A percentile compares a stretch with the other conserved stretches of the same genome.
phyloP scores from a whole-genome alignment of 2,888 invertebrate genomes.

The Scelioninae gen. 1 region DNA sequence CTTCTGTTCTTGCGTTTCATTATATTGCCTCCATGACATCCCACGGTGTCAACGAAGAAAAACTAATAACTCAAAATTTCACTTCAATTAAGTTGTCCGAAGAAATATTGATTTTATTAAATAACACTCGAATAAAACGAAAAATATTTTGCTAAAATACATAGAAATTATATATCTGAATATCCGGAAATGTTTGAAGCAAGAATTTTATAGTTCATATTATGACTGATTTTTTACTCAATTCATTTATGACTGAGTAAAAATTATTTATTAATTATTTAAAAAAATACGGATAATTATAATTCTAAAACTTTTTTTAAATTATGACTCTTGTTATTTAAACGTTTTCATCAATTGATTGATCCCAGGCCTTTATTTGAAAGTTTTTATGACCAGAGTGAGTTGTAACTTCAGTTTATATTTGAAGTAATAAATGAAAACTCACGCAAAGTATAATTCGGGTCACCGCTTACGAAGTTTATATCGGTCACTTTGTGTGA shows the following conservation, averaged over 20 bases:
- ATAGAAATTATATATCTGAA: too few relatives aligned
- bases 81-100: neutral
- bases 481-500: constrained; percentile 39
- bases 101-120: too few relatives aligned
- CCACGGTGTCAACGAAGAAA: constrained; percentile 8
- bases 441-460: constrained; percentile 39
- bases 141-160: neutral
- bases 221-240: too few relatives aligned
- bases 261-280: too few relatives aligned
- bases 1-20: constrained; percentile 56
- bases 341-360: constrained; percentile 10
- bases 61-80: neutral
- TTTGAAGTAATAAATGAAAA: constrained; percentile 45
- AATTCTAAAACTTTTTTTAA: neutral
- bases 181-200: too few relatives aligned
- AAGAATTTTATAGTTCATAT: too few relatives aligned
- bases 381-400: constrained; percentile 16
- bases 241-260: too few relatives aligned
- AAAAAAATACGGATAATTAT: too few relatives aligned
- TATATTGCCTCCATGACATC: constrained; percentile 54
- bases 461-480: constrained; percentile 23
- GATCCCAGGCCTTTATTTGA: constrained; percentile 13
- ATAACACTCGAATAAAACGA: neutral
- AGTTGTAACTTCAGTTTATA: constrained; percentile 38
- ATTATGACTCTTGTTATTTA: neutral